Percentiles rank a stretch among this genome's conserved stretches.
Evolutionary conservation across 2,888 invertebrate species (phyloP).

Genomic region (Chaetoderma sp.): DNA sequence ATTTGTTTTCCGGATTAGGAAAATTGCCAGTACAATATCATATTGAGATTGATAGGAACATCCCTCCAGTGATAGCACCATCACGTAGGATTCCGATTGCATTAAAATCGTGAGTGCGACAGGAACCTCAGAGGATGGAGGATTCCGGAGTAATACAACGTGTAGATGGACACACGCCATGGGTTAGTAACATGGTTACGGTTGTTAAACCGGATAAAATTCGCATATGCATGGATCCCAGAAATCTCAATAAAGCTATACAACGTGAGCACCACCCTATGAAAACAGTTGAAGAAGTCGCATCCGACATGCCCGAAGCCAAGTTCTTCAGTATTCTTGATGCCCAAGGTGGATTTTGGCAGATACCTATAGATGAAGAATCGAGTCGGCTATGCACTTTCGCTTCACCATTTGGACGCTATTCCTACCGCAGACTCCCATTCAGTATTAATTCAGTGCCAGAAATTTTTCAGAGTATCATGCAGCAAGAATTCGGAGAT

Average conservation of each 20-base stretch:
- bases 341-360: conserved; percentile 33
- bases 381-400: conserved; percentile 17
- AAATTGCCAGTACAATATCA: conserved; percentile 7
- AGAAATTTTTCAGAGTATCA: conserved; percentile 11
- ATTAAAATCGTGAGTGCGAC: background rate
- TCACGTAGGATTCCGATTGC: background rate
- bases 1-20: conserved; percentile 7
- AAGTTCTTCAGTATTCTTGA: conserved; percentile 27
- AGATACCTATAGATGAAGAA: conserved; percentile 11
- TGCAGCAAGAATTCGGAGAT: conserved; percentile 11
- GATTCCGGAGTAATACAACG: background rate
- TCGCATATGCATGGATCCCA: conserved; percentile 24
- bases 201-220: too few species aligned
- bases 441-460: conserved; percentile 2
- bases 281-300: conserved; percentile 27
- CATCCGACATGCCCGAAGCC: conserved; percentile 18
- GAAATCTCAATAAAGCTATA: background rate
- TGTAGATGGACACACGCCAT: conserved; percentile 22
- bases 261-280: conserved; percentile 16
- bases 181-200: conserved; percentile 19
- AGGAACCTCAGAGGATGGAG: background rate
- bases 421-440: background rate
- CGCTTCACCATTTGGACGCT: conserved; percentile 12
- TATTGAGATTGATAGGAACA: background rate
- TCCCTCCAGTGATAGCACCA: background rate